Evolutionary conservation across 2,113 vertebrate genomes (phyloP).

Genomic region (Ellobius talpinus): DNA sequence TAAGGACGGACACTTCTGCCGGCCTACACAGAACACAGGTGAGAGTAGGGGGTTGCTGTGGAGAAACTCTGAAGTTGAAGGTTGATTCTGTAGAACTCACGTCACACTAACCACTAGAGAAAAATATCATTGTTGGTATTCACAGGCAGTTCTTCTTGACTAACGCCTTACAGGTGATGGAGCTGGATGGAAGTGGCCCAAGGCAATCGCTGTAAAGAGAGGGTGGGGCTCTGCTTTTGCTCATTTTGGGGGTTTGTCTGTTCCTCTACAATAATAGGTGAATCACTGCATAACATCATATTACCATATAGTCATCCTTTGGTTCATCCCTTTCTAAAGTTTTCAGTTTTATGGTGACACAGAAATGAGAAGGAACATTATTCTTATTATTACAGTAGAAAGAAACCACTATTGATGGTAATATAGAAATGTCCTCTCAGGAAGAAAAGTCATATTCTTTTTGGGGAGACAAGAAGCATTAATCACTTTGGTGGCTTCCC

Average conservation of each 20-base stretch:
- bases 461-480: conserved; percentile 16
- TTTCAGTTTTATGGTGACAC: conserved; percentile 31
- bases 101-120: background rate
- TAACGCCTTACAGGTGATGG: background rate
- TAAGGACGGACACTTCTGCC: background rate
- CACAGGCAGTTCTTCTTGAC: background rate
- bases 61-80: background rate
- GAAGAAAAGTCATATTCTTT: background rate
- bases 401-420: background rate
- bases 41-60: background rate
- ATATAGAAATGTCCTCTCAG: background rate
- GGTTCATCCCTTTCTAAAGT: conserved; percentile 1
- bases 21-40: background rate
- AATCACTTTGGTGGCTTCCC: conserved; percentile 43
- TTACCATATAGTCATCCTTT: background rate
- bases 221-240: background rate
- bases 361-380: background rate
- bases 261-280: background rate
- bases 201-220: background rate
- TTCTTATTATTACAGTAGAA: background rate
- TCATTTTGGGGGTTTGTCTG: background rate
- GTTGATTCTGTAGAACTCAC: background rate
- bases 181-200: background rate
- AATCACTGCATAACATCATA: background rate
- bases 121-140: background rate